Evolutionary conservation across 2,797 vertebrate species (phyloP).

Genomic region (Betta splendens): DNA sequence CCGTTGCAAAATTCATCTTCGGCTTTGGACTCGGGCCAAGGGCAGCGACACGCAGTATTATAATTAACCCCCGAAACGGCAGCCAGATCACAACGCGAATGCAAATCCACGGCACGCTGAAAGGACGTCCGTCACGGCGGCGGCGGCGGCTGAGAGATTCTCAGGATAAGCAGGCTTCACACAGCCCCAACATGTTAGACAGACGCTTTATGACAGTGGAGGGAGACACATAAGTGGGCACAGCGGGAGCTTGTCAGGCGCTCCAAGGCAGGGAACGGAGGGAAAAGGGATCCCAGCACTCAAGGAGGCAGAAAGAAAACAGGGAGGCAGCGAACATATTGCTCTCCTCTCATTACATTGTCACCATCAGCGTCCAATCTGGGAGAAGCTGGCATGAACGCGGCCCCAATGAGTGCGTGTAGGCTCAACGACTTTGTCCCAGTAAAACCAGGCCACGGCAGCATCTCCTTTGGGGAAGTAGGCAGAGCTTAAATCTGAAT

Average conservation of each 20-base stretch:
- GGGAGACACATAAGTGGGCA: constrained; percentile 64
- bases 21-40: constrained; percentile 10
- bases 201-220: constrained; percentile 46
- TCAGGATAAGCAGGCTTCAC: constrained; percentile 36
- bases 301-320: constrained; percentile 51
- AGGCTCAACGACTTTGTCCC: constrained; percentile 40
- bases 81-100: constrained; percentile 29
- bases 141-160: constrained; percentile 35
- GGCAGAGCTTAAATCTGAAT: constrained; percentile 50
- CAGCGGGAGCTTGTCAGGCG: constrained; percentile 58
- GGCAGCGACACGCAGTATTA: constrained; percentile 6
- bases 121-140: constrained; percentile 7
- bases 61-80: constrained; percentile 34
- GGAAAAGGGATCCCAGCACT: constrained; percentile 30
- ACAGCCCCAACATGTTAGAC: constrained; percentile 34
- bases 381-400: constrained; percentile 61
- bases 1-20: constrained; percentile 15
- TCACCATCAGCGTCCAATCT: constrained; percentile 67
- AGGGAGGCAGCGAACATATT: constrained; percentile 67
- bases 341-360: constrained; percentile 69
- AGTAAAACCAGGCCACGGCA: constrained; percentile 58
- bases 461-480: constrained; percentile 48
- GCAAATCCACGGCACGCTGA: constrained; percentile 18
- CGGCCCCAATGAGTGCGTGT: constrained; percentile 40
- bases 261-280: constrained; percentile 42